A percentile compares a stretch with the other conserved stretches of the same genome.
These are phyloP conservation scores for Diarsia brunnea DNA, from an alignment of 2,888 invertebrate genomes.

Conservation along the genomic window DNA sequence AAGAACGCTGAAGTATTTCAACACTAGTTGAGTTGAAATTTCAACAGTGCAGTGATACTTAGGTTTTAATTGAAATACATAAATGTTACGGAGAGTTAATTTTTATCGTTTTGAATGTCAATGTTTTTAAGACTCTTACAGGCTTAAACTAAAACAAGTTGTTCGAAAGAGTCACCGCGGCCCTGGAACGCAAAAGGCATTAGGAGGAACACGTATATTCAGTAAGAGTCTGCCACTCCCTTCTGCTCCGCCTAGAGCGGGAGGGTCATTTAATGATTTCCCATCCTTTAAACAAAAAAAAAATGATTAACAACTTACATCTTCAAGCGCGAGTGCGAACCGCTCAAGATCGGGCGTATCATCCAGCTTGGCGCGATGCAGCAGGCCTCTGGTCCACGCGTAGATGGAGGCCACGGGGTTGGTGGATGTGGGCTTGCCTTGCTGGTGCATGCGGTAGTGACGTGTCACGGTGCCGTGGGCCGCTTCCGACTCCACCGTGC, in stretches of 20 bases:
- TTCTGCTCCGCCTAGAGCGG: too few relatives aligned
- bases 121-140: background rate
- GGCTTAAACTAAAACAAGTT: background rate
- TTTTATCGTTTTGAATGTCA: too few relatives aligned
- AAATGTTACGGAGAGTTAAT: too few relatives aligned
- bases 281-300: too few relatives aligned
- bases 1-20: background rate
- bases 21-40: background rate
- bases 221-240: too few relatives aligned
- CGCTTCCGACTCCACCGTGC: slow-evolving; percentile 97
- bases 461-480: slow-evolving; percentile 98
- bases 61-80: background rate
- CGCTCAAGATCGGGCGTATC: slow-evolving; percentile 93
- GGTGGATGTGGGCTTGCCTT: slow-evolving; percentile 96
- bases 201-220: too few relatives aligned
- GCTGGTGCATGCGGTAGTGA: slow-evolving; percentile 96
- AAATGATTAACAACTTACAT: slow-evolving; percentile 77
- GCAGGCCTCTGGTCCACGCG: slow-evolving; percentile 97
- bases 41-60: background rate
- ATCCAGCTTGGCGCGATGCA: slow-evolving; percentile 96
- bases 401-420: slow-evolving; percentile 98
- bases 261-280: too few relatives aligned
- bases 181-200: too few relatives aligned
- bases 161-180: too few relatives aligned
- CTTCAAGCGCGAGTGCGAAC: slow-evolving; percentile 94